A percentile compares a stretch with the other conserved stretches of the same genome.
Conservation (phyloP, 1,140 invertebrate species). For the Pachypsylla venusta region DNA sequence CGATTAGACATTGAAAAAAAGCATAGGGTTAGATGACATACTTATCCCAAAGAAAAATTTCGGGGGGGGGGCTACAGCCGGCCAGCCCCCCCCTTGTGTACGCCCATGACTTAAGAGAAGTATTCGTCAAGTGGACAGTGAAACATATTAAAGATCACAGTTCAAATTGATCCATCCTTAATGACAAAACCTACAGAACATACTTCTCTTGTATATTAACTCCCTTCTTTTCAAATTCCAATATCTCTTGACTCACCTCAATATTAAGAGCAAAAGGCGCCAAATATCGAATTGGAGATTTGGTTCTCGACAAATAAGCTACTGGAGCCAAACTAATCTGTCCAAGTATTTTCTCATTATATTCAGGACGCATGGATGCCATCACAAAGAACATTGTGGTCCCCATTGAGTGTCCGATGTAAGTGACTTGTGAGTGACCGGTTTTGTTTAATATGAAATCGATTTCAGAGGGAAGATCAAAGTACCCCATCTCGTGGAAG, state of each 20-base stretch:
- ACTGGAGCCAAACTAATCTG: conserved; percentile 59
- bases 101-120: conserved; percentile 1
- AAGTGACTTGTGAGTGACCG: conserved; percentile 36
- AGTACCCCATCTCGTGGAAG: conserved; percentile 45
- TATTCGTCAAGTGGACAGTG: neutral
- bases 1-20: too few species aligned
- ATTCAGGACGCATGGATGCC: conserved; percentile 41
- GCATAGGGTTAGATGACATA: too few species aligned
- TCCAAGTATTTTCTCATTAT: conserved; percentile 43
- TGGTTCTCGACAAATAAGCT: conserved; percentile 49
- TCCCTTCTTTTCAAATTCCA: neutral
- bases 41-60: too few species aligned
- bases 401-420: conserved; percentile 55
- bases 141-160: conserved; percentile 15
- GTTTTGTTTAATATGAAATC: conserved; percentile 41
- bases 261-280: conserved; percentile 32
- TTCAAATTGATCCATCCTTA: too few species aligned
- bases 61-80: too few species aligned
- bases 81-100: too few species aligned
- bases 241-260: conserved; percentile 11
- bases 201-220: too few species aligned
- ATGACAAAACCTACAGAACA: too few species aligned
- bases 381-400: conserved; percentile 48
- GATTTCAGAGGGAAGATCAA: conserved; percentile 46
- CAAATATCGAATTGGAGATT: conserved; percentile 45